Base-by-base conservation (phyloP, 2,113 vertebrate genomes). In the Scytalopus superciliaris region DNA sequence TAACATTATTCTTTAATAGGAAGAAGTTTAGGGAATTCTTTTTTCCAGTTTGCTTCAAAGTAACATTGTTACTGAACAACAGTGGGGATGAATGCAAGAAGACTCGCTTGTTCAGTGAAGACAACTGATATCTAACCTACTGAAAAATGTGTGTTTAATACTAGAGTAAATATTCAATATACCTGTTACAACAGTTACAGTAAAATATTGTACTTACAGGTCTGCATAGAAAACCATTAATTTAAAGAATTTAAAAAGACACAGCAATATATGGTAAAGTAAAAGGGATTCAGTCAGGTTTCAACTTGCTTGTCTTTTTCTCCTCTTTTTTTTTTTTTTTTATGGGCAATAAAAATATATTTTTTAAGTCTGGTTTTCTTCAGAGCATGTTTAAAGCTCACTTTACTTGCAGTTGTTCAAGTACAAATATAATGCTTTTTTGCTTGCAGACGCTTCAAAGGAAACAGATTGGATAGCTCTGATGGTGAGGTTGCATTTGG, bases 1-100 rank as follows among this genome's bases (percentile, higher is more conserved):
- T 97, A 97, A 93, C 97, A 96, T 95, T 96, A 95, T 93, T 97
- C 94, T 97, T 97, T 95, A 96, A 96, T 94, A 97, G 97, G 84
- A 97, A 97, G 91, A 97, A 95, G 96, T 97, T 95, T 89, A 91
- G 90, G 84, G 78, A 93, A 75, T 90, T 93, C 89, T 95, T 94
- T 95, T 94, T 87, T 92, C 19, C 84, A 74, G 89, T 97, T 86
- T 89, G 73, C 80, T 92, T 94, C 93, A 83, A 87, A 96, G 74
- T 83, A 93, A 83, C 80, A 64, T 77, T 94, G 74, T 94, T 95
- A 55, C 59, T 39, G 89, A 97, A 94, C 39, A 75, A 75, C 82
- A 94, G 40, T 39, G 37, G 45, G 60, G 31, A 90, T 14, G 62
- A n/a, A 50, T 42, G 23, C 42, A 56, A 69, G 40, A 91, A 82